A percentile compares a stretch with the other conserved stretches of the same genome.
Evolutionary conservation across 1,140 invertebrate species (phyloP).

Genomic region (Thalassaphorura encarpata): DNA sequence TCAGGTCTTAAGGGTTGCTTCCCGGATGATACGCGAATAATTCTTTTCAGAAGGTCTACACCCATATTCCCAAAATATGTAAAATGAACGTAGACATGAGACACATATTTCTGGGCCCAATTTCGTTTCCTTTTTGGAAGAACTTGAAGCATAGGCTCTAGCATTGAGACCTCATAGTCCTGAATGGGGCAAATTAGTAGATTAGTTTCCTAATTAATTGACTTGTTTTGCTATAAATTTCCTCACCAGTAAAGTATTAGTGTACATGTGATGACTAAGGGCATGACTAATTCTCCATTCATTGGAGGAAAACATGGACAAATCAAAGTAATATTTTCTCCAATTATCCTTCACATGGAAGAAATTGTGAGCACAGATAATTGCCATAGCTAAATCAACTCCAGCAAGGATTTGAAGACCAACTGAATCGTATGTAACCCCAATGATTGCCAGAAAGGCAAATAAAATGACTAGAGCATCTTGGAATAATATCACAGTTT

Average conservation of each 20-base stretch:
- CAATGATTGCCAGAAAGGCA: slow-evolving; percentile 12
- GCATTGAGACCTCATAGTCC: slow-evolving; percentile 59
- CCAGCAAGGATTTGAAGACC: slow-evolving; percentile 38
- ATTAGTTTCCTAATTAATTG: too few species aligned
- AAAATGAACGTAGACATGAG: slow-evolving; percentile 44
- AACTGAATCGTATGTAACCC: slow-evolving; percentile 2
- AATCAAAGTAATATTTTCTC: slow-evolving; percentile 69
- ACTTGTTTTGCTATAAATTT: background rate
- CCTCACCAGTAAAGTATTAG: slow-evolving; percentile 55
- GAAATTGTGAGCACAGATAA: slow-evolving; percentile 63
- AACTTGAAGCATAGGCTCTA: slow-evolving; percentile 60
- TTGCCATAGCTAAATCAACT: slow-evolving; percentile 45
- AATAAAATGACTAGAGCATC: slow-evolving; percentile 25
- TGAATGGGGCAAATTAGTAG: too few species aligned
- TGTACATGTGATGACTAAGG: slow-evolving; percentile 49
- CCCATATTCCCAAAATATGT: slow-evolving; percentile 41
- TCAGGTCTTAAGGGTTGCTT: slow-evolving; percentile 23
- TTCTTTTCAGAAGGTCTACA: slow-evolving; percentile 35
- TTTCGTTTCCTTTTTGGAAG: slow-evolving; percentile 45
- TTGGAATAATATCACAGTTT: slow-evolving; percentile 25
- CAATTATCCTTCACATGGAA: slow-evolving; percentile 68
- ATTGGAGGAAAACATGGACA: slow-evolving; percentile 53
- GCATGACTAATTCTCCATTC: slow-evolving; percentile 48
- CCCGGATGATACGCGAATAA: slow-evolving; percentile 14
- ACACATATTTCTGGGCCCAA: slow-evolving; percentile 38